phyloP scores from a whole-genome alignment of 2,113 vertebrate species.

The Sciurus niger region DNA sequence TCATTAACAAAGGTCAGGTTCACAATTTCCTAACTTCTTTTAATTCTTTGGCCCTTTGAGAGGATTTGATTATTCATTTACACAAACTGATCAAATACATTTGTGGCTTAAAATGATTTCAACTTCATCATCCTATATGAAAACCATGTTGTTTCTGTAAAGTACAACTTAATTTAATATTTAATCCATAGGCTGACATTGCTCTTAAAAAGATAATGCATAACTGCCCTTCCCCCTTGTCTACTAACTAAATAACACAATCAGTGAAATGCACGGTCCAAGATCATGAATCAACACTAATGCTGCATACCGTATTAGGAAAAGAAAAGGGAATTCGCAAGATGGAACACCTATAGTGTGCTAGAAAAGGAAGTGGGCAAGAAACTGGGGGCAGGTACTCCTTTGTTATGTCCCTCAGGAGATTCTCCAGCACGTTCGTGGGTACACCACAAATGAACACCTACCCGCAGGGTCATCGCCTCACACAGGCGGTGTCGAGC shows the following conservation, averaged over 20 bases:
- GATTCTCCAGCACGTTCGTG: not conserved
- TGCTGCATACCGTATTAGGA: not conserved
- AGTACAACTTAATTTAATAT: not conserved
- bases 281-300: not conserved
- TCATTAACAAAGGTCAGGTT: not conserved
- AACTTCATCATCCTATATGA: not conserved
- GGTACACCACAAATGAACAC: not conserved
- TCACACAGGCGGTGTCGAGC: not conserved
- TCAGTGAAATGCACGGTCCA: not conserved
- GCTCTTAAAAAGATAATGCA: constrained; percentile 6
- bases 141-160: not conserved
- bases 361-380: not conserved
- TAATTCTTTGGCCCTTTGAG: not conserved
- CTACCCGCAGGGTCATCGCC: not conserved
- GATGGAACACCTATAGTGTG: not conserved
- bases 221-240: not conserved
- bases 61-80: not conserved
- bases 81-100: not conserved
- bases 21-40: not conserved
- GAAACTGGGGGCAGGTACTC: not conserved
- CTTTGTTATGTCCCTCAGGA: not conserved
- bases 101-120: not conserved
- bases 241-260: not conserved
- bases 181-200: not conserved
- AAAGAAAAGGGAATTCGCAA: not conserved